Base-by-base conservation (phyloP, 2,888 invertebrate species). In the Siphlonurus alternatus region DNA sequence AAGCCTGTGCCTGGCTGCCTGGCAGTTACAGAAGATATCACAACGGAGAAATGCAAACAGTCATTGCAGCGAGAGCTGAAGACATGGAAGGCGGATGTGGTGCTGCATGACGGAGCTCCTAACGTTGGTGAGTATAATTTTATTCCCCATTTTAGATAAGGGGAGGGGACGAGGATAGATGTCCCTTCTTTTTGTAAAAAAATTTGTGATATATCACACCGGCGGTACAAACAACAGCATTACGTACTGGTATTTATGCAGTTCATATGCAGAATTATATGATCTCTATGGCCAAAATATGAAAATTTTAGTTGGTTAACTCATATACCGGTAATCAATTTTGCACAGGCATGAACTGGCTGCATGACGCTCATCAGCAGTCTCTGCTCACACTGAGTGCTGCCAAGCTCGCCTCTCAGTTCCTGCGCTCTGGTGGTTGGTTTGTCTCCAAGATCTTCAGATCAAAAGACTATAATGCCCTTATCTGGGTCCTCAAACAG, bases 381-480 rank as follows among this genome's bases (percentile, higher is more conserved):
- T 85, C 89, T 15, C 87, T 89, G 70, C 79, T 98, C 19, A 93
- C 96, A 0, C 79, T 99, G n/a, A 88, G 89, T 71, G 94, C 99
- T 1, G 75, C 98, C 61, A 96, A 95, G 76, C 74, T 99, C 67
- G 92, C 97, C 0, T 89, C 93, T 18, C 84, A 91, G 69, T 92
- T 98, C 73, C 77, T 99, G 53, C 81, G 86, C 65, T 83, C 86
- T 69, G 96, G 95, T 53, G 99, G 99, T 61, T 95, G 92, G 89
- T 99, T 99, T 79, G 84, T 99, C 0, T 98, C 99, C 0, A 99
- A 99, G 81, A 89, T 99, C 0, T 98, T 99, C 75, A 83, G 99
- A 67, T 98, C 98, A 1, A 97, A 94, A 77, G 99, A 99, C 77
- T 99, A 99, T 75, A 87, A 95, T 75, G 86, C 96, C 0, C 76